These are phyloP conservation scores for Microcebus lehilahytsara DNA, from an alignment of 2,113 vertebrate genomes.

Conservation along the genomic window DNA sequence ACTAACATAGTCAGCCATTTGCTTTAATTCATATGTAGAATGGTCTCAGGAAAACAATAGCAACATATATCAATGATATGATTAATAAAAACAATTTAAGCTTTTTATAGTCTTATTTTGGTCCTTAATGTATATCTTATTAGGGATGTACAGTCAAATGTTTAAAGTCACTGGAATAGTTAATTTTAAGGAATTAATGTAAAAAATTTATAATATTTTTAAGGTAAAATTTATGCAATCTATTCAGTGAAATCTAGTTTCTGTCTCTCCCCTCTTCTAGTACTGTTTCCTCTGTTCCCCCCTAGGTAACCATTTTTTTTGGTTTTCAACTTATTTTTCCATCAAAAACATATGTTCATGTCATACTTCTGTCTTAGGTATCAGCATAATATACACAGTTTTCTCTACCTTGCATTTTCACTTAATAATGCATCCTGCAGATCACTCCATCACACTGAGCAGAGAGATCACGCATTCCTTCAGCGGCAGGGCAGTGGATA, in stretches of 20 bases:
- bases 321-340: not conserved
- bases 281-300: not conserved
- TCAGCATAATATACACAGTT: not conserved
- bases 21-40: not conserved
- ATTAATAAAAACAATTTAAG: not conserved
- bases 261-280: not conserved
- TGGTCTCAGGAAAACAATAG: not conserved
- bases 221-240: not conserved
- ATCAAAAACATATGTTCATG: not conserved
- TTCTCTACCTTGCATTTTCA: not conserved
- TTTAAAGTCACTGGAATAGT: not conserved
- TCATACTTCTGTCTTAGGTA: not conserved
- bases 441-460: rapidly evolving
- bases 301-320: too few species aligned
- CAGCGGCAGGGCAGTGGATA: too few species aligned
- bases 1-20: not conserved
- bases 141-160: not conserved
- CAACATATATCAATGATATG: not conserved
- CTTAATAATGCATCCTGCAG: not conserved
- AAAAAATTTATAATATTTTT: not conserved
- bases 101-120: not conserved
- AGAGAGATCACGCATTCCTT: not conserved
- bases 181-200: not conserved
- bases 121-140: not conserved
- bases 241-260: not conserved